Conservation (phyloP, 2,888 invertebrate species). For the Synergus itoensis region DNA sequence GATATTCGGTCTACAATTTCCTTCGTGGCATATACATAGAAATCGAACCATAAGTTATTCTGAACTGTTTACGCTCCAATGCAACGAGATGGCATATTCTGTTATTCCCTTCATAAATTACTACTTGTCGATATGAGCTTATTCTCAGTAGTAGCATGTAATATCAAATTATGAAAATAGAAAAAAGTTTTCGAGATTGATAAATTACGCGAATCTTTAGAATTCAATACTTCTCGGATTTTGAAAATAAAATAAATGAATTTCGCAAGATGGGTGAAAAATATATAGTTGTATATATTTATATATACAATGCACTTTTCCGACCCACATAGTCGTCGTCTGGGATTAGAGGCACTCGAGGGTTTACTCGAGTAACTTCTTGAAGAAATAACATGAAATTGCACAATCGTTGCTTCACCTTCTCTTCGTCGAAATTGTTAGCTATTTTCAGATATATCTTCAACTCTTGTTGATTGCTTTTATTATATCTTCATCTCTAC, state of each 20-base stretch:
- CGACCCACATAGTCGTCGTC: background rate
- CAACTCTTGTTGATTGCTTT: background rate
- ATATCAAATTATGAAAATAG: background rate
- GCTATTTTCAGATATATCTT: background rate
- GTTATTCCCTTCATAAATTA: conserved; percentile 13
- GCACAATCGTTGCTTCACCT: background rate
- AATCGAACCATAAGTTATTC: background rate
- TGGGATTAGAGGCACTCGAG: background rate
- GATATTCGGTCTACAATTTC: conserved; percentile 21
- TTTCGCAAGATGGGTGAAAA: background rate
- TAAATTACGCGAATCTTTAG: background rate
- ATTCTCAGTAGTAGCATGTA: background rate
- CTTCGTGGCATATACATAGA: background rate
- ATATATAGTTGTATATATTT: background rate
- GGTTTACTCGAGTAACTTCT: background rate
- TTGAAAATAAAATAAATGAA: background rate
- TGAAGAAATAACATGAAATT: background rate
- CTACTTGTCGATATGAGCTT: background rate
- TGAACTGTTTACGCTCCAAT: background rate
- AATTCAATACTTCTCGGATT: background rate
- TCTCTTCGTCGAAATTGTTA: background rate
- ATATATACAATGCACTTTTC: background rate
- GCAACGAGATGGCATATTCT: background rate
- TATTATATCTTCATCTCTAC: background rate
- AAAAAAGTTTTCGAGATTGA: background rate